Evolutionary conservation across 2,888 invertebrate genomes (phyloP), one percentile per base, ranked within the genome.

Genomic region (Drosophila limbata): DNA sequence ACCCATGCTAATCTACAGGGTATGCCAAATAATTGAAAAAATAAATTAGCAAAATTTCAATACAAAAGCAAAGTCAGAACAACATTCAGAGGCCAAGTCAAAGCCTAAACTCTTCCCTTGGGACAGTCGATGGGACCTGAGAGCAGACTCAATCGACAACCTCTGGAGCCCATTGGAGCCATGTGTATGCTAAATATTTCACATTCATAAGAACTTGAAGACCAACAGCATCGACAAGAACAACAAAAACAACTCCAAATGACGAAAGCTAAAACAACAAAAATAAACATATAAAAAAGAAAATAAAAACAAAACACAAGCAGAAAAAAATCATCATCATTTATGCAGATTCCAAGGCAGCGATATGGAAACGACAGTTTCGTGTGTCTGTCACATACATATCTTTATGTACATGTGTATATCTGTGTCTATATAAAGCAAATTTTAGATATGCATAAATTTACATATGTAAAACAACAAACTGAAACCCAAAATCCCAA

Each of bases 301-400:
- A 57, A 15, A 42, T 50, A 44, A 60, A 61, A 40, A 60, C 15
- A 40, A 50, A 50, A 56, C 40, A 25, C 39, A 31, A 6, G 52
- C 53, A 53, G 47, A 39, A 70, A 70, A 70, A 88, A 89, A 84
- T 81, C 82, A 87, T 89, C 89, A 89, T 88, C 80, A 88, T 85
- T 88, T 84, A 89, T 84, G 84, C 89, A 88, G 82, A 89, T 89
- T 85, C 73, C 52, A 52, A 77, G 72, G 70, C 83, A 79, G 57
- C 69, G 83, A 85, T 89, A 88, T 66, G 78, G 69, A 60, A 65
- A 78, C 80, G 84, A 88, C 86, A 73, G 61, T 68, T 84, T 69
- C 65, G 55, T 56, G 61, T 77, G 61, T 40, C 47, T 66, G 45
- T 69, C 42, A 60, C 47, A 44, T 10, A 70, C 15, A 61, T 17